Base-by-base conservation (phyloP, 1,140 invertebrate genomes). In the Aphaenogaster floridana region DNA sequence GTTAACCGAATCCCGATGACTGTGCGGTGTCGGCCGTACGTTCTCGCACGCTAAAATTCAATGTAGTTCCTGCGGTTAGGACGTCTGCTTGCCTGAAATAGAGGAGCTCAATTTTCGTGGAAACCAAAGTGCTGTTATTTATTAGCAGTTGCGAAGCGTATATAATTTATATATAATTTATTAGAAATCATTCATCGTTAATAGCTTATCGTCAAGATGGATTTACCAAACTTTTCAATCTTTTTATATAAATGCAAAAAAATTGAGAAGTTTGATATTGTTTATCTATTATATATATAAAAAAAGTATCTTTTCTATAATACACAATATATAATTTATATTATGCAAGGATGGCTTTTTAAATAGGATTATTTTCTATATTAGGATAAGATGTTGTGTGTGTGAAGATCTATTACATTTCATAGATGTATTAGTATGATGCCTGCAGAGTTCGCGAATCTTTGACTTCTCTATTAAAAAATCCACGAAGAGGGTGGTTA, bases 401-500 rank as follows among this genome's bases (percentile, higher is more conserved):
- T 21, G 21, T 21, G 48, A 17, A 42, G 34, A 39, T 52, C 9
- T 13, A 17, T 42, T 59, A 71, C n/a, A 57, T 74, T 72, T 59
- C 17, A 48, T 36, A 74, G 54, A 69, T 81, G 13, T 34, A 79
- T 52, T 21, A 68, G 48, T 54, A 52, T n/a, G 36, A 74, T 28
- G 2, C 11, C 7, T 21, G 17, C 39, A 48, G 21, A 64, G 63
- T 48, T 69, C 17, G 28, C 42, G 77, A 45, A 61, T 59, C 50
- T 71, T 34, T 21, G 21, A 57, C 39, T 77, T 77, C 79, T 74
- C 66, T 61, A 78, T 69, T 85, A 86, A 57, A 80, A 88, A 90
- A 91, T 74, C 59, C 66, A 69, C 83, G 81, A 88, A 87, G 36
- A 90, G 90, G 89, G 90, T 92, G 89, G 71, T 91, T 91, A 91